Percentiles rank a stretch among this genome's conserved stretches.
Evolutionary conservation across 2,113 vertebrate species (phyloP).

Genomic region (Lasiurus cinereus): DNA sequence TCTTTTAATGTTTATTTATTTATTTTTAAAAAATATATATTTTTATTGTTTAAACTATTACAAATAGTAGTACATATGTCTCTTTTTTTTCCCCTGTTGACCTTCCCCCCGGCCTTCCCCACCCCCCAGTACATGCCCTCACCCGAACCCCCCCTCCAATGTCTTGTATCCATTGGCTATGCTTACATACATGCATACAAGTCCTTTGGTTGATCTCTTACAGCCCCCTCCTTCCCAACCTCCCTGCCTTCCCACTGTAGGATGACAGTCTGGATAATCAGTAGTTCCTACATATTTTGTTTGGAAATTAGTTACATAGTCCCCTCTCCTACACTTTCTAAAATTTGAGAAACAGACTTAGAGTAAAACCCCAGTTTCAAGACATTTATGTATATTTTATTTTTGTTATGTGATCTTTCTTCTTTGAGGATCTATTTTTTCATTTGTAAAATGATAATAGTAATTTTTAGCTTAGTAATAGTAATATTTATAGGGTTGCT

Average conservation of each 20-base stretch:
- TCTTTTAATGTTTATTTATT: neutral
- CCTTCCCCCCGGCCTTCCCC: no score
- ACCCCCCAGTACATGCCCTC: no score
- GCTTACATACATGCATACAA: no score
- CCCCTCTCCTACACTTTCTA: neutral
- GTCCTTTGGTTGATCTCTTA: no score
- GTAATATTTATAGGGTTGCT: neutral
- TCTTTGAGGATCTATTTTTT: neutral
- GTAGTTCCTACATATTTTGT: neutral
- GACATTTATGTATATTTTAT: conserved; percentile 8
- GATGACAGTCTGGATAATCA: neutral
- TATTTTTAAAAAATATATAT: no score
- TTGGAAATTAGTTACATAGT: neutral
- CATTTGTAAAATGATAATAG: neutral
- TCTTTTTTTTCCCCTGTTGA: no score
- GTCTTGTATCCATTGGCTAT: no score
- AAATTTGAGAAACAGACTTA: neutral
- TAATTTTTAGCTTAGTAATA: neutral
- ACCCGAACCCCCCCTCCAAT: no score
- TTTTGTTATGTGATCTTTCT: neutral
- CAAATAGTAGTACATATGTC: no score
- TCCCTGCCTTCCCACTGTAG: no score
- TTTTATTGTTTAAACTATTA: no score
- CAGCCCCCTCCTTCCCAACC: no score
- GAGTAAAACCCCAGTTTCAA: neutral